Base-by-base conservation (phyloP, 2,888 invertebrate genomes). In the Diarsia mendica region DNA sequence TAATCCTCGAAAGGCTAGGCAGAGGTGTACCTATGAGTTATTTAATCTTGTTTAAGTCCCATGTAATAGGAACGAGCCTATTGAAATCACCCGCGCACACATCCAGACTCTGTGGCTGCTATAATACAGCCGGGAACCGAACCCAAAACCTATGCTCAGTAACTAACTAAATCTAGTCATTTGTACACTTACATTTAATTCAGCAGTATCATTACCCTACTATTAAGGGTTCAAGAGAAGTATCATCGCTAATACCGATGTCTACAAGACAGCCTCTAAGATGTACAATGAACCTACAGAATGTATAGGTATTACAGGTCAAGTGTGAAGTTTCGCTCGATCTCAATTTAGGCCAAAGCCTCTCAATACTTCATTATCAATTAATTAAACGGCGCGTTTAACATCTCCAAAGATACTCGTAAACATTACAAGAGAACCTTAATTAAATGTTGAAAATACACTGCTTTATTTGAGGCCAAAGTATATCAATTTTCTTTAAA, bases 391-490 rank as follows among this genome's bases (percentile, higher is more conserved):
- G 28, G 15, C 0, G 13, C 5, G 49, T 72, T 28, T 10, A 48
- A 18, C 46, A 51, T 51, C 5, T 23, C 13, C 0, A 3, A 11
- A 39, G 23, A 13, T 9, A 15, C 44, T n/a, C 13, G 1, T 23
- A 11, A 58, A 55, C 44, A 61, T 49, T 63, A 48, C 3, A 61
- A 28, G 5, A 53, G 23, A 33, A 39, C 28, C 5, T 58, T 65
- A 51, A 51, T 64, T 51, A 65, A 39, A 55, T 28, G 8, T 49
- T 33, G 11, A 64, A 64, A 58, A 75, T 46, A 51, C 20, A 46
- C 13, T 23, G 20, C 2, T 18, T 3, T n/a, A 3, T 72, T 80
- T 13, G 5, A 74, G 20, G 10, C 0, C 53, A 23, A 76, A 28
- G 18, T 18, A 10, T 33, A 18, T 13, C 49, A 23, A 46, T 51